Evolutionary conservation across 2,888 invertebrate species (phyloP), one percentile per base, ranked within the genome.

Genomic region (Drosophila anceps): DNA sequence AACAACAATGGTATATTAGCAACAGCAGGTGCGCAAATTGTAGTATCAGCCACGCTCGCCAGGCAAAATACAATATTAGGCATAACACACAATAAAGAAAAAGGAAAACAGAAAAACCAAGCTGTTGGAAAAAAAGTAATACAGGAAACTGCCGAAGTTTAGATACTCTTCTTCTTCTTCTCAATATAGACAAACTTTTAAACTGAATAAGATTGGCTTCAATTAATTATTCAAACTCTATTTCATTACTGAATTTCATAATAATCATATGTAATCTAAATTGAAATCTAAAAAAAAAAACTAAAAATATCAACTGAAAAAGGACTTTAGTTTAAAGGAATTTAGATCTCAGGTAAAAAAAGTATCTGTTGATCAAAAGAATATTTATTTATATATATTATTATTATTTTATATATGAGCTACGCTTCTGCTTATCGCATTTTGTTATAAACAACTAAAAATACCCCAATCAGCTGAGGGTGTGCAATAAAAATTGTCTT

Each of bases 1-100:
- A 35, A 37, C 20, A 44, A 51, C n/a, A 54, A 44, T 58, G 46
- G 44, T 39, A 63, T 70, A 79, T 66, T 29, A 43, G 18, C 39
- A 64, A 60, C 75, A 79, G 62, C 76, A 71, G 80, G 70, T 69
- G 79, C 31, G 62, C 58, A 51, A 57, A 58, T 58, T 65, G 59
- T 60, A 37, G 20, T 44, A 43, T 27, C 31, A n/a, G 24, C 35
- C 20, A 29, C 48, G 46, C 54, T 18, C 29, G 27, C 27, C 37
- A 54, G 13, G 27, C 10, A 59, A 51, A 63, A 63, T 60, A 60
- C n/a, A 59, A 77, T 62, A 31, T 53, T 6, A 15, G 31, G 7
- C 24, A 39, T 27, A 48, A 5, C n/a, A 48, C 48, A 12, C 13
- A 51, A 35, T 51, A 51, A 9, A 41, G 33, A 4, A 33, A 35